Conservation (phyloP, 1,140 invertebrate genomes). For the Atta cephalotes region DNA sequence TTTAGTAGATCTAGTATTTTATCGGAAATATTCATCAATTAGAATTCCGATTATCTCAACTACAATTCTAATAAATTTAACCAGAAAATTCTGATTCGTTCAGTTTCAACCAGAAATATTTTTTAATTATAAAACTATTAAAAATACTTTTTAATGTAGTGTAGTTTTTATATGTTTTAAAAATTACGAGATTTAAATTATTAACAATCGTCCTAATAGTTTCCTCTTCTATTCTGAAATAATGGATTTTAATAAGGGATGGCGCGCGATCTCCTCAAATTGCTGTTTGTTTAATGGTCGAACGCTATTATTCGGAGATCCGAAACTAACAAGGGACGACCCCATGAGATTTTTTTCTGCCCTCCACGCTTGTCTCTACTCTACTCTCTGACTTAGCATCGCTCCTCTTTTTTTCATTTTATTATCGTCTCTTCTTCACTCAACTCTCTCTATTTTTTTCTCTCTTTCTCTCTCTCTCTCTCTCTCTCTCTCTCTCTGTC, state of each 20-base stretch:
- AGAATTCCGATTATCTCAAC: no score
- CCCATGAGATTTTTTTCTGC: slow-evolving; percentile 67
- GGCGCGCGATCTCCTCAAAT: slow-evolving; percentile 64
- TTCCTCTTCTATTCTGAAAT: neutral
- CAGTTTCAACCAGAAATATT: no score
- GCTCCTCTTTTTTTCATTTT: slow-evolving; percentile 36
- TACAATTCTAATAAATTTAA: no score
- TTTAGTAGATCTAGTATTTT: no score
- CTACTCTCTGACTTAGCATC: neutral
- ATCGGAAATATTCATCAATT: no score
- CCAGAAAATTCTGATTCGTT: neutral
- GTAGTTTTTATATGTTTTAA: neutral
- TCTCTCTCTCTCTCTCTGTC: neutral
- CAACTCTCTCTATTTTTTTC: slow-evolving; percentile 29
- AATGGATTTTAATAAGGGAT: slow-evolving; percentile 30
- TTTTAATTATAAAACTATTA: no score
- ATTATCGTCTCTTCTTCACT: slow-evolving; percentile 23
- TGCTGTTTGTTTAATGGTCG: slow-evolving; percentile 76
- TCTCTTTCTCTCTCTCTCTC: slow-evolving; percentile 33
- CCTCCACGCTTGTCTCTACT: slow-evolving; percentile 30
- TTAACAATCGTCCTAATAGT: slow-evolving; percentile 6
- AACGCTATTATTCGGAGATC: slow-evolving; percentile 71
- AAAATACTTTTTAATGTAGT: neutral
- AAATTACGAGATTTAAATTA: slow-evolving; percentile 21
- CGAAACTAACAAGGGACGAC: slow-evolving; percentile 74